These are phyloP conservation scores for Phoenoteleia sp. DNA, from an alignment of 2,888 invertebrate genomes.

Conservation along the genomic window DNA sequence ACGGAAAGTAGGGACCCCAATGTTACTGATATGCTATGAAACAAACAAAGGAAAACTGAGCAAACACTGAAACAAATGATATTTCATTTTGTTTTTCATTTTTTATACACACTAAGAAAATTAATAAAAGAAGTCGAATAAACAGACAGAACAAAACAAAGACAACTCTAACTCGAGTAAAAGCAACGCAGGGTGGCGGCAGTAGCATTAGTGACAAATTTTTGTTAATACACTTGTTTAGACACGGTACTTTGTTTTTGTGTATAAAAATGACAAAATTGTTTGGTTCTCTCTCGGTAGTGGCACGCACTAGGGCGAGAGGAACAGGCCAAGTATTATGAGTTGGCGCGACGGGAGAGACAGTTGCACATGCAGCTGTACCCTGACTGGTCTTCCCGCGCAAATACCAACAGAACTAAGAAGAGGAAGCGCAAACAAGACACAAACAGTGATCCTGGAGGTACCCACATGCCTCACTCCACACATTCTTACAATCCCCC, in stretches of 20 bases:
- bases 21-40: constrained; percentile 83
- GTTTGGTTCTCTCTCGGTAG: constrained; percentile 89
- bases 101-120: constrained; percentile 34
- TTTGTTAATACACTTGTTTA: constrained; percentile 77
- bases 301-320: constrained; percentile 99
- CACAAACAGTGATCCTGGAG: constrained; percentile 95
- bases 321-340: constrained; percentile 99
- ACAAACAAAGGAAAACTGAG: constrained; percentile 60
- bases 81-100: constrained; percentile 48
- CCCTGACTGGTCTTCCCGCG: constrained; percentile 99
- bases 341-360: constrained; percentile 99
- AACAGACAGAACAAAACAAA: constrained; percentile 8
- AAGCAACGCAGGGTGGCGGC: constrained; percentile 84
- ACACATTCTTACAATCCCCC: constrained; percentile 85
- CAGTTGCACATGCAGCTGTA: constrained; percentile 99
- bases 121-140: constrained; percentile 2
- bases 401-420: constrained; percentile 99
- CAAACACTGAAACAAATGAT: constrained; percentile 38
- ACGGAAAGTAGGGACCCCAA: constrained; percentile 88
- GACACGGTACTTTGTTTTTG: constrained; percentile 77
- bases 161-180: constrained; percentile 77
- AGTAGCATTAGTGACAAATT: constrained; percentile 82
- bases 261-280: constrained; percentile 81
- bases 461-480: constrained; percentile 90
- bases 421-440: constrained; percentile 99